Base-by-base conservation (phyloP, 2,888 invertebrate species). In the Coronaproctus castanopsis region DNA sequence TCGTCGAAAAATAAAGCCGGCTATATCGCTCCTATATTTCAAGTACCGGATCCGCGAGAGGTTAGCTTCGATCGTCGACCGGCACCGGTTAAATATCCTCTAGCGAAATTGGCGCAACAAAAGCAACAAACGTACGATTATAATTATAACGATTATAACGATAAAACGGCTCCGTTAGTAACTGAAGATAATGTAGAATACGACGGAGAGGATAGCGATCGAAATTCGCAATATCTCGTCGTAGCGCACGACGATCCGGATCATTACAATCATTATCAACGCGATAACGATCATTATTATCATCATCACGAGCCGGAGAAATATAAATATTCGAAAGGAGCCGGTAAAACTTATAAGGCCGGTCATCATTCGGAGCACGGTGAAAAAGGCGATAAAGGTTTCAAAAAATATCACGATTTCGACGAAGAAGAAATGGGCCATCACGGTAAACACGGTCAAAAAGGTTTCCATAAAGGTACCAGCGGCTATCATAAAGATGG, bases 381-480 rank as follows among this genome's bases (percentile, higher is more conserved):
- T 1, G 79, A 80, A 57, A 76, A 79, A 58, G 81, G 81, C 1
- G 79, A 80, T 66, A 81, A 82, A 68, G 80, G 80, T 1, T 81
- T 81, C 68, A 79, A 81, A 73, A 81, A 77, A 64, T 62, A 65
- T 24, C 81, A 83, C 68, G 76, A 80, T 63, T 77, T 79, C 65
- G 77, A 78, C 61, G 80, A 81, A 67, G 78, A 76, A 1, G 74
- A 77, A 57, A 80, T 80, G 65, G 83, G 84, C 0, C 79, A 83
- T 66, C 81, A 81, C 67, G 80, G 83, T 65, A 80, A 81, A 63
- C 81, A 81, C 66, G 76, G 76, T 52, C 80, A 82, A 65, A 73
- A 77, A 24, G 78, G 79, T 21, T 77, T 78, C 64, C 83, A 80
- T 69, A 73, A 77, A 24, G 82, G 83, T 69, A 74, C 78, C 63